These are phyloP conservation scores for Brachypalpus laphriformis DNA, from an alignment of 2,888 invertebrate species.

Conservation along the genomic window DNA sequence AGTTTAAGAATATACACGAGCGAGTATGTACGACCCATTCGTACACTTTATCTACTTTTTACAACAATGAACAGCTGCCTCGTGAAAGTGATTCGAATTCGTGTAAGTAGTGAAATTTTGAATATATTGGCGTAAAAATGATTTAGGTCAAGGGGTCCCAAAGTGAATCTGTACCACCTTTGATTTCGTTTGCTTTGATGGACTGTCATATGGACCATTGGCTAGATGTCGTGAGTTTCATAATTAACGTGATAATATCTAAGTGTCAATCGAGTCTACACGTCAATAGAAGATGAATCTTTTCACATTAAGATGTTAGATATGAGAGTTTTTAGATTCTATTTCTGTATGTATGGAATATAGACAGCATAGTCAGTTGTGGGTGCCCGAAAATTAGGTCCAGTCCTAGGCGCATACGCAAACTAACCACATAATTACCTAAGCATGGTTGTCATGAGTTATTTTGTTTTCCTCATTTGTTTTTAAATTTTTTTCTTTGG, in stretches of 20 bases:
- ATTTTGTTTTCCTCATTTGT: no score
- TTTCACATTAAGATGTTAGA: not conserved
- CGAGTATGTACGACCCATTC: not conserved
- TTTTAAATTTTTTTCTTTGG: no score
- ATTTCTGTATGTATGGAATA: no score
- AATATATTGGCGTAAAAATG: conserved; percentile 4
- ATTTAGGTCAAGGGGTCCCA: conserved; percentile 50
- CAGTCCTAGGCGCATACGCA: no score
- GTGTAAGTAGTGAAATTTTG: conserved; percentile 47
- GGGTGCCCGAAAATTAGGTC: no score
- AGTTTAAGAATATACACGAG: not conserved
- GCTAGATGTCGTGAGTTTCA: not conserved
- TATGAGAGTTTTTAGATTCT: not conserved
- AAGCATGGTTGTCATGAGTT: no score
- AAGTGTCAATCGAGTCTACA: not conserved
- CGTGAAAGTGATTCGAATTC: conserved; percentile 48
- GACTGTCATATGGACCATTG: not conserved
- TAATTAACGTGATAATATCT: not conserved
- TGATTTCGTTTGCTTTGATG: not conserved
- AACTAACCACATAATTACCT: no score
- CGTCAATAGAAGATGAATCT: not conserved
- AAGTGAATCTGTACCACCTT: conserved; percentile 26
- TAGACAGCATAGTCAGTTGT: no score
- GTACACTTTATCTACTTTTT: conserved; percentile 1
- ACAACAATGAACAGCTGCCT: conserved; percentile 53